Evolutionary conservation across 2,113 vertebrate genomes (phyloP).

Genomic region (Antennarius striatus): DNA sequence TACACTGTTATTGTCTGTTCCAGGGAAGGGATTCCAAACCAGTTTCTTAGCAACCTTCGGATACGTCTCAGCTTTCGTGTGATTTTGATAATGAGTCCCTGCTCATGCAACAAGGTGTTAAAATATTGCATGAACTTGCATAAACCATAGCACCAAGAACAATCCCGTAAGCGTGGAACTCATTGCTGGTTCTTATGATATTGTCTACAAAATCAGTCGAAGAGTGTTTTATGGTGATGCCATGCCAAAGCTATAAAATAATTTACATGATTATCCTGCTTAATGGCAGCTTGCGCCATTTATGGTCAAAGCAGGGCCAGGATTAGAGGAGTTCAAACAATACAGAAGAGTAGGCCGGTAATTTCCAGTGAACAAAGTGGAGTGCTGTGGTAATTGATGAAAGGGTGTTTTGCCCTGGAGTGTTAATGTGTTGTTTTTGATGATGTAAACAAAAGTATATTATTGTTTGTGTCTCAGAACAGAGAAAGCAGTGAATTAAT

Average conservation of each 20-base stretch:
- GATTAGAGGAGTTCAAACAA: conserved; percentile 59
- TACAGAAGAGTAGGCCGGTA: conserved; percentile 22
- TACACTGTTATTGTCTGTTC: conserved; percentile 37
- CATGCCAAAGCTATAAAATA: conserved; percentile 27
- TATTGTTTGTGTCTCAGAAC: conserved; percentile 29
- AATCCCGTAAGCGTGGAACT: conserved; percentile 1
- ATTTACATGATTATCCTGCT: conserved; percentile 51
- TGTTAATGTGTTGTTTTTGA: conserved; percentile 53
- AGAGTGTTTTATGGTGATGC: conserved; percentile 31
- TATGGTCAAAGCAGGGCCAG: conserved; percentile 41
- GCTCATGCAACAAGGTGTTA: conserved; percentile 68
- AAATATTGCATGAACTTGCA: conserved; percentile 67
- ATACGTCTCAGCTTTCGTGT: conserved; percentile 66
- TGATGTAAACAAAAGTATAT: conserved; percentile 34
- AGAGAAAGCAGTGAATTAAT: background rate
- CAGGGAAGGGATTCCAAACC: conserved; percentile 67
- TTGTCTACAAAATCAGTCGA: conserved; percentile 21
- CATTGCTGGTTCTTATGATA: conserved; percentile 11
- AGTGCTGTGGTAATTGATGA: conserved; percentile 45
- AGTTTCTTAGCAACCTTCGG: conserved; percentile 79
- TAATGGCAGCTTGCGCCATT: conserved; percentile 44
- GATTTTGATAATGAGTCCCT: conserved; percentile 72
- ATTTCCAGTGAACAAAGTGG: conserved; percentile 39
- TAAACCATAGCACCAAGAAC: conserved; percentile 35
- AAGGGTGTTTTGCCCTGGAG: conserved; percentile 40